Base-by-base conservation (phyloP, 1,140 invertebrate species). In the Drosophila bocqueti region DNA sequence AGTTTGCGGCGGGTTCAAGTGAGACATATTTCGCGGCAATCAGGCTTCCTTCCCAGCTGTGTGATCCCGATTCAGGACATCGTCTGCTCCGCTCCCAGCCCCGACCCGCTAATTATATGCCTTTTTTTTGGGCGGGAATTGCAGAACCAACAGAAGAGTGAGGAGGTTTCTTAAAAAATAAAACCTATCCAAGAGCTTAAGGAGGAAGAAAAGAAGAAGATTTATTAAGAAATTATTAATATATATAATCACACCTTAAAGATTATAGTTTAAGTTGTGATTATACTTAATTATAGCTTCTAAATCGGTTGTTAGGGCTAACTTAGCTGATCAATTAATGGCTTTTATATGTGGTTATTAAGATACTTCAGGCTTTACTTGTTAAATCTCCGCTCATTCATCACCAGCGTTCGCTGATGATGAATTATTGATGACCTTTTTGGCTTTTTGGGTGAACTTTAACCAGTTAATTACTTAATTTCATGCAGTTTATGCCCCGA, bases 391-490 rank as follows among this genome's bases (percentile, higher is more conserved):
- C 52, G 34, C 26, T 31, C 62, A 82, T 82, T 61, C 55, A 78
- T 83, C 80, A 82, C 18, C 49, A 10, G 55, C 42, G 59, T 68
- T 74, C 52, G 49, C 42, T 64, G 36, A 47, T 38, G 57, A 54
- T 54, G 26, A 46, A 40, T 34, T 50, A 42, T 40, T 11, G 54
- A 29, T 64, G 60, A 79, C 68, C 68, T 61, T 61, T 74, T 74
- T 43, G 57, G 54, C 81, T 58, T 68, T 72, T 52, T 65, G 68
- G 58, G 55, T 72, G 73, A 67, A 64, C 49, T 78, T 77, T 50
- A 13, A 21, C 40, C 61, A 67, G 64, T 85, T 85, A 91, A 91
- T 91, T 89, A 80, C 89, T 91, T 85, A 75, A 91, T 91, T 91
- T 91, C 82, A 91, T 83, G 89, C 87, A 91, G 79, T 85, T 82